Conservation (phyloP, 2,797 vertebrate genomes). For the Crossoptilon crossoptilon region DNA sequence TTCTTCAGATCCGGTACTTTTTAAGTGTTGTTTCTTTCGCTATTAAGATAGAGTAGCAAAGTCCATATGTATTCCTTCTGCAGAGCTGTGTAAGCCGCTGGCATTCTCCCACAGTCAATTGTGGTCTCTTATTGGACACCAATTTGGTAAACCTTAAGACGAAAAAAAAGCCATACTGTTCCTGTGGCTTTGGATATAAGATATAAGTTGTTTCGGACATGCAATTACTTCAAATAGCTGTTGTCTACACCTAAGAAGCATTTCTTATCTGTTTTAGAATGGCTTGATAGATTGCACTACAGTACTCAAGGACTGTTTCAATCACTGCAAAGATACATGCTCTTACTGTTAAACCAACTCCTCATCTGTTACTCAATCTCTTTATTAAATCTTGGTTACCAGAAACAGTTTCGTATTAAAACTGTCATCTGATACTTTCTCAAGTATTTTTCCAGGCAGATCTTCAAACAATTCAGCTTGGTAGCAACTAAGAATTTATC, state of each 20-base stretch:
- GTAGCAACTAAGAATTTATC: conserved; percentile 5
- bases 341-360: neutral
- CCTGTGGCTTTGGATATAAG: conserved; percentile 10
- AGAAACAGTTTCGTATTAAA: neutral
- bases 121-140: conserved; percentile 1
- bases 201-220: conserved; percentile 6
- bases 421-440: neutral
- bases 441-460: neutral
- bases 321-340: accelerated
- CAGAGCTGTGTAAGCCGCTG: neutral
- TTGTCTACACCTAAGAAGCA: neutral
- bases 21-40: neutral
- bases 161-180: neutral
- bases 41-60: neutral
- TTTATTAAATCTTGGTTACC: conserved; percentile 17
- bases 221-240: conserved; percentile 29
- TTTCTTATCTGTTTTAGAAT: conserved; percentile 23
- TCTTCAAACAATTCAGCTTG: neutral
- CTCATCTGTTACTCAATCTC: neutral
- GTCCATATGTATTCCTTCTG: neutral
- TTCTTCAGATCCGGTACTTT: neutral
- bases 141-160: neutral
- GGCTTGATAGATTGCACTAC: neutral
- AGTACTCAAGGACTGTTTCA: neutral
- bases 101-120: neutral